Conservation (phyloP, 2,797 vertebrate species). For the Acridotheres tristis region DNA sequence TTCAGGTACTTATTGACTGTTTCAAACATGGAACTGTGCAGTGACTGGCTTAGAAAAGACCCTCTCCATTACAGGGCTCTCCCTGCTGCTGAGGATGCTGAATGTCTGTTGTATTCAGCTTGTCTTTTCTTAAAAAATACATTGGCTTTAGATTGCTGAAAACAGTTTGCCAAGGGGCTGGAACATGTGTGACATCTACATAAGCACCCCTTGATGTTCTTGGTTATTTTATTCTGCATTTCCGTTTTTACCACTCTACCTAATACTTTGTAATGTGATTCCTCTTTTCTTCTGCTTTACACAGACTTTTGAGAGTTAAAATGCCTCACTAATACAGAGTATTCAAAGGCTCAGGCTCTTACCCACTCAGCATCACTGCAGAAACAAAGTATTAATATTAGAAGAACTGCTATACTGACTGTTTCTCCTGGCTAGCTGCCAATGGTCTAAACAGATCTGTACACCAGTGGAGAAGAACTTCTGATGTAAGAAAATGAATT, state of each 20-base stretch:
- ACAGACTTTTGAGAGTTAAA: not conserved
- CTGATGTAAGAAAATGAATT: not conserved
- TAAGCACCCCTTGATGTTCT: not conserved
- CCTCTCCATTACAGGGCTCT: not conserved
- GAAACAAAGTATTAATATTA: not conserved
- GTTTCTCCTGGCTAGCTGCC: not conserved
- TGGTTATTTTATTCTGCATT: not conserved
- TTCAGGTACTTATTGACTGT: not conserved
- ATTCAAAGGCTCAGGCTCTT: constrained; percentile 16
- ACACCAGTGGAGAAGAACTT: not conserved
- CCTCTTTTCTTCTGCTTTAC: not conserved
- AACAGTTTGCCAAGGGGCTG: not conserved
- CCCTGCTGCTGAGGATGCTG: not conserved
- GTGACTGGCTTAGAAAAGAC: not conserved
- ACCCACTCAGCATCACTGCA: constrained; percentile 4
- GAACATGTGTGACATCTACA: accelerated
- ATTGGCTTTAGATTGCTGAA: not conserved
- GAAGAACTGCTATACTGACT: constrained; percentile 29
- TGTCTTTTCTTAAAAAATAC: not conserved
- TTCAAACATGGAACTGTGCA: not conserved
- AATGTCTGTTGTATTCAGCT: not conserved
- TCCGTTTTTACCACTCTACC: not conserved
- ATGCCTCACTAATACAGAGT: not conserved
- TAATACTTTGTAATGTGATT: not conserved
- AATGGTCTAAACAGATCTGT: not conserved